These are phyloP conservation scores for Metellina segmentata DNA, from an alignment of 2,888 invertebrate genomes.

Conservation along the genomic window DNA sequence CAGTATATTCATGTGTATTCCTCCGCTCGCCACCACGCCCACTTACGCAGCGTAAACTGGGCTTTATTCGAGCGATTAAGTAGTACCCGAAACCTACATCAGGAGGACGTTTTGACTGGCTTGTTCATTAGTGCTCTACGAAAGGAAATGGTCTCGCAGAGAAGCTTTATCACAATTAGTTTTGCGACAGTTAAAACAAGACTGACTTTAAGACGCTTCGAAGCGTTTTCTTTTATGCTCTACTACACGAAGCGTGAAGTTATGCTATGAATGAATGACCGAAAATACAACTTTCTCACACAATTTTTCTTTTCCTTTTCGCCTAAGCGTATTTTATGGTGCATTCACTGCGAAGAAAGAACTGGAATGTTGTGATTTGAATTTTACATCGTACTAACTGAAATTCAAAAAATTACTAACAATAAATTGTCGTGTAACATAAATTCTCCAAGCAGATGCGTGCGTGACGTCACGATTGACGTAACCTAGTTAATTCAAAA, in stretches of 20 bases:
- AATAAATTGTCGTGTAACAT: too few relatives aligned
- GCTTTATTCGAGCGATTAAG: slow-evolving; percentile 39
- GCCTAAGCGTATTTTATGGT: neutral
- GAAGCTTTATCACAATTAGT: slow-evolving; percentile 17
- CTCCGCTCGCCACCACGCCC: slow-evolving; percentile 43
- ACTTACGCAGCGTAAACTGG: slow-evolving; percentile 41
- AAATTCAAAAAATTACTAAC: too few relatives aligned
- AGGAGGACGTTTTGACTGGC: slow-evolving; percentile 4
- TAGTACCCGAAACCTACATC: slow-evolving; percentile 13
- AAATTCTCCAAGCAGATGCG: too few relatives aligned
- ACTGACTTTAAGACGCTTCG: slow-evolving; percentile 18
- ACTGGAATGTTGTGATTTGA: neutral
- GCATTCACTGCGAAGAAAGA: neutral
- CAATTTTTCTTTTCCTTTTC: neutral
- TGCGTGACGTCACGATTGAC: too few relatives aligned
- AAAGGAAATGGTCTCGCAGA: slow-evolving; percentile 27
- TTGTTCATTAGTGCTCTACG: slow-evolving; percentile 4
- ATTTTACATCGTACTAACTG: neutral
- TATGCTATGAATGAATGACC: slow-evolving; percentile 14
- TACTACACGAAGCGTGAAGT: neutral
- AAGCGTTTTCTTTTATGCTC: slow-evolving; percentile 1
- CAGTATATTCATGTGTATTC: slow-evolving; percentile 28
- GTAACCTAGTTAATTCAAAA: too few relatives aligned
- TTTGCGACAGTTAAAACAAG: slow-evolving; percentile 34
- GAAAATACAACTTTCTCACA: slow-evolving; percentile 4